Base-by-base conservation (phyloP, 2,888 invertebrate genomes). In the Siphlonurus alternatus region DNA sequence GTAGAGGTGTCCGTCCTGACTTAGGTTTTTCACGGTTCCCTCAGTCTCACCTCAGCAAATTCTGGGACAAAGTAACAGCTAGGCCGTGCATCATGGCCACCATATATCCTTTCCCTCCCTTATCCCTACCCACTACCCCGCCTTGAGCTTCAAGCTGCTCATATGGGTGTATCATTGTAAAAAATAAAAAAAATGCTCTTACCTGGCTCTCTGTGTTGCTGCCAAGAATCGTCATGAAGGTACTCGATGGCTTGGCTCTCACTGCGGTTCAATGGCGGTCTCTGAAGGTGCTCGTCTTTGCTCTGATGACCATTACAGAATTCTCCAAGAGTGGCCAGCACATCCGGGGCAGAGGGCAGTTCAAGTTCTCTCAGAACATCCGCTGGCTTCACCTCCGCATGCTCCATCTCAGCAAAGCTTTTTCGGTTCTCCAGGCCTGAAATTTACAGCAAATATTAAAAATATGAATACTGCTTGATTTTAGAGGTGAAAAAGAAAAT, bases 381-480 rank as follows among this genome's bases (percentile, higher is more conserved):
- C 15, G 71, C 72, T 23, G 71, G 70, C 23, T 69, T 68, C 20
- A 74, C 70, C 61, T 72, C 72, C 3, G 71, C 74, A 65, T 72
- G 71, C 56, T 71, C 71, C 71, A 74, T 71, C 67, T 74, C 73
- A 5, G 72, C 71, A 66, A 73, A 71, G 65, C 73, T 73, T 68
- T 72, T 71, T 61, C 73, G 69, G 65, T 73, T 72, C 66, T 73
- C 74, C 38, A 72, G 64, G 59, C 65, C 70, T 69, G 62, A n/a
- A 53, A 56, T 19, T 1, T 59, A 54, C n/a, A n/a, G n/a, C 3
- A 51, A 61, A 20, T 1, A 18, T 23, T 53, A 59, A n/a, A 7
- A 60, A 2, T 60, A 53, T 15, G 10, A 15, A 10, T 53, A 15
- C 10, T 53, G 10, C 53, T n/a, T 1, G 19, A 53, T 1, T 53